Base-by-base conservation (phyloP, 2,797 vertebrate genomes). In the Basileuterus tristriatus region DNA sequence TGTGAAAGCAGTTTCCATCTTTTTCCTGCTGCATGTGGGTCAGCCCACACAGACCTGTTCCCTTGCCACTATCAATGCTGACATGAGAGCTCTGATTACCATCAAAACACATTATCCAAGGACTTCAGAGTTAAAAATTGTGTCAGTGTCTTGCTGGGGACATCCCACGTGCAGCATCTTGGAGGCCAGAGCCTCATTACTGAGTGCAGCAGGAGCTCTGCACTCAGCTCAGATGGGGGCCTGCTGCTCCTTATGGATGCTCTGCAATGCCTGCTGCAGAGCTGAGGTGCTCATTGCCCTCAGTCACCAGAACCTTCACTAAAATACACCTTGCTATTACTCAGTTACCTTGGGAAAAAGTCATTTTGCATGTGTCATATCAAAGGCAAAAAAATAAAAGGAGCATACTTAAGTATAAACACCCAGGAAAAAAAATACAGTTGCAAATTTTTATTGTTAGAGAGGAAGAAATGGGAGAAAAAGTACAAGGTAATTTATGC, bases 301-400 rank as follows among this genome's bases (percentile, higher is more conserved):
- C 70, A 43, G 17, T 11, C 43, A 53, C 27, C 58, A 79, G 37
- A 75, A 64, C 11, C 34, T 46, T n/a, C 20, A 44, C 44, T 53
- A 43, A 74, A 41, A 52, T 5, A 39, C 9, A 6, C 34, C 34
- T 75, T 60, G 26, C 17, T 64, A 32, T 47, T 44, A 69, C 23
- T 43, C 53, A 24, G 41, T 56, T 64, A 64, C 18, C 19, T 53
- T 34, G n/a, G 22, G 41, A 74, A 91, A 50, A 49, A n/a, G 18
- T 21, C 0, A 3, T 24, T 81, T 59, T 56, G 22, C 2, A 2
- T 2, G 4, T 6, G 17, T 39, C n/a, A 37, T 36, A 64, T n/a
- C 16, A 55, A 72, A 82, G 8, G 23, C 32, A 80, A 74, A 80
- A 76, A 81, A 41, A 9, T 29, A 32, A 76, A 76, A 62, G 5